These are phyloP conservation scores for Trichomycterus rosablanca DNA, from an alignment of 2,113 vertebrate species.

Conservation along the genomic window DNA sequence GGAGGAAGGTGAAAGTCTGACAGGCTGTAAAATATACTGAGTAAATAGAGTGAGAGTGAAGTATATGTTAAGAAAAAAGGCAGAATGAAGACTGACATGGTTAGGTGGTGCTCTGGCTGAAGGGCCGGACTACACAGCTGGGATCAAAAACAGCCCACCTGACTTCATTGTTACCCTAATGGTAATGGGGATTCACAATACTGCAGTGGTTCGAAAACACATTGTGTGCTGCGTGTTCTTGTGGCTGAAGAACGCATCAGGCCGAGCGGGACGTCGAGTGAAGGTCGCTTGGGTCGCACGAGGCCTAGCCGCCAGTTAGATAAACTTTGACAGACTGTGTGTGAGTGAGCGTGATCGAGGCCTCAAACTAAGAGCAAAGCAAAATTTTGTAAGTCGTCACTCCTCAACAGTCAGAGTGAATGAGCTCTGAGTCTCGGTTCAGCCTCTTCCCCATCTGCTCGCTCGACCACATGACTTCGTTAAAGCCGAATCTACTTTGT, in stretches of 20 bases:
- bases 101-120: conserved; percentile 16
- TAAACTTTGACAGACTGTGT: background rate
- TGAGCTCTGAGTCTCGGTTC: background rate
- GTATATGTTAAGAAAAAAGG: background rate
- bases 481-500: conserved; percentile 3
- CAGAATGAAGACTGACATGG: conserved; percentile 1
- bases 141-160: conserved; percentile 40
- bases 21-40: too few relatives aligned
- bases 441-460: conserved; percentile 1
- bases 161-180: conserved; percentile 34
- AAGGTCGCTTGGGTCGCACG: background rate
- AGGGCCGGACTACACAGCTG: conserved; percentile 22
- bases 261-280: background rate
- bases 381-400: background rate
- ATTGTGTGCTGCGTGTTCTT: background rate
- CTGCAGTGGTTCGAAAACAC: conserved; percentile 2
- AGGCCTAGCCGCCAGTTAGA: background rate
- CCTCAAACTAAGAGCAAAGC: background rate
- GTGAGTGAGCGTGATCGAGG: background rate
- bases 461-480: background rate
- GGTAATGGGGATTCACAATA: conserved; percentile 31
- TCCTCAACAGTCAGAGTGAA: background rate
- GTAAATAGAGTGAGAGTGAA: background rate
- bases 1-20: conserved; percentile 2
- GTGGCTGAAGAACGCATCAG: background rate